Base-by-base conservation (phyloP, 2,113 vertebrate species). In the Pleuronectes platessa region DNA sequence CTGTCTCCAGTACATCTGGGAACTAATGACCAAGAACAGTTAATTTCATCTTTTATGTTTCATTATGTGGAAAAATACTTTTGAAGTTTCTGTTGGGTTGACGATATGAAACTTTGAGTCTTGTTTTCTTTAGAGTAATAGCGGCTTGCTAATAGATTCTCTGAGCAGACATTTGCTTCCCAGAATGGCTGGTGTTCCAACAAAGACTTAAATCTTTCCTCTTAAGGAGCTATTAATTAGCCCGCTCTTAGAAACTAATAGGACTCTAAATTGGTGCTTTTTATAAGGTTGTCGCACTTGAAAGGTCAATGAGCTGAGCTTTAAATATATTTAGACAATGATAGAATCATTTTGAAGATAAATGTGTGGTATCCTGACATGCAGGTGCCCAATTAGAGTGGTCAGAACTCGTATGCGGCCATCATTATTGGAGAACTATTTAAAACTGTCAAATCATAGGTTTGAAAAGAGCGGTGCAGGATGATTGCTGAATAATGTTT, bases 161-260 rank as follows among this genome's bases (percentile, higher is more conserved):
- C n/a, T 59, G 68, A 56, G 66, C 73, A 76, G 80, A 82, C 71
- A 72, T 58, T 73, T 71, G 54, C 54, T 77, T 81, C 80, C 61
- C 68, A 73, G 62, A 49, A 89, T 74, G 59, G 27, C 68, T 66
- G 49, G 24, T 40, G 59, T 65, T 78, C 42, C 66, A 80, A 62
- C 70, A 79, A 85, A 79, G 75, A 82, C 58, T 82, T 83, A 84
- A 88, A 84, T 87, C 69, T 84, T 85, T 78, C 54, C 64, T 45
- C 79, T 82, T 79, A 87, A 84, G 40, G 74, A 84, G 71, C 86
- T 72, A 76, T 87, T 90, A 85, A 89, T 90, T 87, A 87, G 64
- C 24, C 61, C 55, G 65, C 49, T 74, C 53, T 68, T 60, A 76
- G 31, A 81, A 70, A 61, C 37, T 82, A 87, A 81, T 79, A 81